Conservation (phyloP, 2,888 invertebrate genomes). For the Aspidapion aeneum region DNA sequence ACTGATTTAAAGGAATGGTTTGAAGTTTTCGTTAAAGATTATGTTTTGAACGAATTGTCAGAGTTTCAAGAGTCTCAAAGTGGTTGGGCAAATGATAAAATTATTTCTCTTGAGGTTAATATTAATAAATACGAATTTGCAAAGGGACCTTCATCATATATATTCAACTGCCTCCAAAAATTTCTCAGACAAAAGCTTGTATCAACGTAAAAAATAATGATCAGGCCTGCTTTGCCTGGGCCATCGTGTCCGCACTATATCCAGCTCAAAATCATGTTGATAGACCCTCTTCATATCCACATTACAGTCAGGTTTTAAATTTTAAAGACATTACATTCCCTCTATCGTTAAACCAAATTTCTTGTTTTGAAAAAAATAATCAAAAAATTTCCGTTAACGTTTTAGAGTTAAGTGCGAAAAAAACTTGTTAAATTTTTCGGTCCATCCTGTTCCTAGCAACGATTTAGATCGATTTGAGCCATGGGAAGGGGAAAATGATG, state of each 20-base stretch:
- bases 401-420: slow-evolving; percentile 3
- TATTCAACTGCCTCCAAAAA: slow-evolving; percentile 27
- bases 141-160: slow-evolving; percentile 27
- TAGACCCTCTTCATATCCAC: slow-evolving; percentile 26
- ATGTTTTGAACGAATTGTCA: slow-evolving; percentile 24
- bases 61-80: slow-evolving; percentile 31
- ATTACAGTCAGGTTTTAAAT: slow-evolving; percentile 29
- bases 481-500: not conserved
- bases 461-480: too few species aligned
- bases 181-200: slow-evolving; percentile 26
- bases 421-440: not conserved
- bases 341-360: slow-evolving; percentile 21
- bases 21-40: slow-evolving; percentile 18
- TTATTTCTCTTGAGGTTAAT: slow-evolving; percentile 25
- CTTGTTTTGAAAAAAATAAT: slow-evolving; percentile 28
- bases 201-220: slow-evolving; percentile 31
- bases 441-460: not conserved
- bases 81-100: slow-evolving; percentile 27
- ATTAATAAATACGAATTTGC: slow-evolving; percentile 29
- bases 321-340: slow-evolving; percentile 28
- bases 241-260: slow-evolving; percentile 23
- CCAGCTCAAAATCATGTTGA: slow-evolving; percentile 20
- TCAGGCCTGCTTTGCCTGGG: too few species aligned
- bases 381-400: slow-evolving; percentile 25
- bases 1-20: slow-evolving; percentile 27